Conservation (phyloP, 2,797 vertebrate genomes). For the Hippocampus kuda region DNA sequence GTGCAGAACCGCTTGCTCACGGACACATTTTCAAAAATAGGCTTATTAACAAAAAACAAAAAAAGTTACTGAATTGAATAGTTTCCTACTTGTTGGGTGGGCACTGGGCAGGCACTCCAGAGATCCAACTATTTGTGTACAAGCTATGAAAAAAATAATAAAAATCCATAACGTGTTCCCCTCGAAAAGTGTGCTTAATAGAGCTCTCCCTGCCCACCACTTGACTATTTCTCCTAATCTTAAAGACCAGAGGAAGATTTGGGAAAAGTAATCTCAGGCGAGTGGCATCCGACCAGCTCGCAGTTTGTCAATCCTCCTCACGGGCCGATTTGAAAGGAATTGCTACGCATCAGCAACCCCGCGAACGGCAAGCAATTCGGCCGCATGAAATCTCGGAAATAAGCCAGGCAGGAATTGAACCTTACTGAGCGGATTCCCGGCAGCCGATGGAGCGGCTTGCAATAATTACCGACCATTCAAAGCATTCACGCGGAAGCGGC, state of each 20-base stretch:
- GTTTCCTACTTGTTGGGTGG: background rate
- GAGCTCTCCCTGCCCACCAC: conserved; percentile 31
- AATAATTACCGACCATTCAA: conserved; percentile 31
- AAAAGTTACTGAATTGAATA: background rate
- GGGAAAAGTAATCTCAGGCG: conserved; percentile 46
- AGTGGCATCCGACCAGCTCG: conserved; percentile 33
- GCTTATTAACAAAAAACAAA: background rate
- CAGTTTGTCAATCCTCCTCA: conserved; percentile 34
- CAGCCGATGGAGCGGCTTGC: conserved; percentile 29
- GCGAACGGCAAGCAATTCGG: conserved; percentile 45
- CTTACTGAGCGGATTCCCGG: conserved; percentile 29
- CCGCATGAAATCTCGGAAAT: conserved; percentile 54
- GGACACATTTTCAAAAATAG: background rate
- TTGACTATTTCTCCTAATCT: conserved; percentile 39
- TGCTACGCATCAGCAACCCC: conserved; percentile 50
- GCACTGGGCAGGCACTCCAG: background rate
- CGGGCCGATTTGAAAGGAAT: conserved; percentile 41
- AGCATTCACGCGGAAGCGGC: conserved; percentile 16
- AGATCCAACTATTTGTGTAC: background rate
- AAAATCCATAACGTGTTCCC: background rate
- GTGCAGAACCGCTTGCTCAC: background rate
- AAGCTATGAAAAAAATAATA: background rate
- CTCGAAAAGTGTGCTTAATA: conserved; percentile 43
- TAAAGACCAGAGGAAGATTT: conserved; percentile 34
- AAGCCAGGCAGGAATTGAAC: conserved; percentile 32